Evolutionary conservation across 2,113 vertebrate species (phyloP).

Genomic region (Salvator merianae): DNA sequence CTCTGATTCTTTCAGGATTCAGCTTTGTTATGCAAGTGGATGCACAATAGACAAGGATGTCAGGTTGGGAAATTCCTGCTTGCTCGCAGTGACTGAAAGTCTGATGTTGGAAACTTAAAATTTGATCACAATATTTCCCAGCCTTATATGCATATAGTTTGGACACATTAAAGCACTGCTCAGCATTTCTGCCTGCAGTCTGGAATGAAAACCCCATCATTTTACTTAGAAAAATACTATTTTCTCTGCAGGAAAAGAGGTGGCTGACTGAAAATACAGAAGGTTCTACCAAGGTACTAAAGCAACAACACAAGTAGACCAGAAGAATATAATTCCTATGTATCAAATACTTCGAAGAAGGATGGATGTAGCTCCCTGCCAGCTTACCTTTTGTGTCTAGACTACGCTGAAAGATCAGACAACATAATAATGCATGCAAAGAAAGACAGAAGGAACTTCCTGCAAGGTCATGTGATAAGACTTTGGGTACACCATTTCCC

Average conservation of each 20-base stretch:
- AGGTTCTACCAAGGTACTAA: not conserved
- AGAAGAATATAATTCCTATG: not conserved
- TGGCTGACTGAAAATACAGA: not conserved
- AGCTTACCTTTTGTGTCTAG: constrained; percentile 4
- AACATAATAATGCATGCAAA: not conserved
- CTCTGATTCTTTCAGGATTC: no score
- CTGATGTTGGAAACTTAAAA: not conserved
- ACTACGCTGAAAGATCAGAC: constrained; percentile 4
- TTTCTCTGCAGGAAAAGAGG: not conserved
- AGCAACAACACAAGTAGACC: not conserved
- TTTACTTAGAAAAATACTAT: not conserved
- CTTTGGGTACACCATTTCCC: not conserved
- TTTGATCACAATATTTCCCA: not conserved
- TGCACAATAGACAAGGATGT: not conserved
- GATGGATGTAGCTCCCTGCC: not conserved
- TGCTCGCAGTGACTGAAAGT: not conserved
- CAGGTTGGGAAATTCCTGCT: no score
- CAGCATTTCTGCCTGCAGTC: not conserved
- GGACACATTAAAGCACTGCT: not conserved
- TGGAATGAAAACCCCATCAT: not conserved
- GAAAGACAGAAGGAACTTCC: not conserved
- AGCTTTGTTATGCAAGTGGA: no score
- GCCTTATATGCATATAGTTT: not conserved
- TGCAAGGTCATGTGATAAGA: not conserved
- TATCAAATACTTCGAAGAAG: not conserved